These are phyloP conservation scores for Anneissia japonica DNA, from an alignment of 35 echinoderm and acorn worm species.

Conservation along the genomic window DNA sequence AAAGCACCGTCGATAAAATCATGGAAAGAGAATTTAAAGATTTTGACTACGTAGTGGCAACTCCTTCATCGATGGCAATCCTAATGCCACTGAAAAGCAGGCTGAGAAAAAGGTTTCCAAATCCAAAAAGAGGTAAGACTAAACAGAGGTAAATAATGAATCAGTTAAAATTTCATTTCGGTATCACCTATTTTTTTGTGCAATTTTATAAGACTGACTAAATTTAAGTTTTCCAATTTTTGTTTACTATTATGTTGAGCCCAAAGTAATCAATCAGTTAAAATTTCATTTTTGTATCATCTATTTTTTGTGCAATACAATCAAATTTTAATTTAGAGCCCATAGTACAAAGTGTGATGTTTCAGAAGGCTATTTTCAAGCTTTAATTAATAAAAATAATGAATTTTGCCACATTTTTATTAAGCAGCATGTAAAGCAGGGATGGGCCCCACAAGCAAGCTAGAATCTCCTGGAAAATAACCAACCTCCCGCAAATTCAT, in stretches of 20 bases:
- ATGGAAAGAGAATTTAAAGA: slow-evolving; percentile 8
- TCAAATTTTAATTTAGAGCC: background rate
- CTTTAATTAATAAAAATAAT: too few species aligned
- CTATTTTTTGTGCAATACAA: background rate
- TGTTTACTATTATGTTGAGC: background rate
- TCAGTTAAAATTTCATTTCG: background rate
- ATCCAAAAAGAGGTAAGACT: slow-evolving; percentile 60
- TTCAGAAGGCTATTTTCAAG: too few species aligned
- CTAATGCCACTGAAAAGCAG: slow-evolving; percentile 44
- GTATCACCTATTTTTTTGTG: background rate
- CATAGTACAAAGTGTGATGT: too few species aligned
- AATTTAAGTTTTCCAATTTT: background rate
- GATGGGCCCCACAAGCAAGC: too few species aligned
- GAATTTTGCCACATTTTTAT: too few species aligned
- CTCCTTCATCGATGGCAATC: slow-evolving; percentile 26
- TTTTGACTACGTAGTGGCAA: slow-evolving; percentile 61
- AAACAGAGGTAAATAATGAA: background rate
- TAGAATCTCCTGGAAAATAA: too few species aligned
- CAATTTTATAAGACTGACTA: background rate
- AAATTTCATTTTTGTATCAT: background rate
- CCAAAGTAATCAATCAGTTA: background rate
- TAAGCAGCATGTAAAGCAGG: too few species aligned
- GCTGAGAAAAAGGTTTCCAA: slow-evolving; percentile 68
- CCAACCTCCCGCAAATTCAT: too few species aligned
- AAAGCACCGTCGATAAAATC: slow-evolving; percentile 31